phyloP scores from a whole-genome alignment of 2,888 invertebrate species.

The Oxystoma pomonae region DNA sequence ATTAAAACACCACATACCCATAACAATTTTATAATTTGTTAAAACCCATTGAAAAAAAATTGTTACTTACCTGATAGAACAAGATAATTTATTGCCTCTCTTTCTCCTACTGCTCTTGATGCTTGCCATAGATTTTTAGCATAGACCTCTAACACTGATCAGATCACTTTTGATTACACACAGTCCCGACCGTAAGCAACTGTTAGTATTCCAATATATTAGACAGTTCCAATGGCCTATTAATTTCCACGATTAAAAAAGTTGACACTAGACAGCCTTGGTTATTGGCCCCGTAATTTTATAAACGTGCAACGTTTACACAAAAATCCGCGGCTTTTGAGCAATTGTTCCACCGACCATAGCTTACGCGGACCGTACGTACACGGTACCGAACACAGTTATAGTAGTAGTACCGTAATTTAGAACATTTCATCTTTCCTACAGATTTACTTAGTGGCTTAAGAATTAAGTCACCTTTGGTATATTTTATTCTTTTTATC shows the following conservation, averaged over 20 bases:
- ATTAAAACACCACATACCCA: too few relatives aligned
- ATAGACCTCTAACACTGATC: background rate
- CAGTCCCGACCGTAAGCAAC: background rate
- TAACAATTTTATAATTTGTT: too few relatives aligned
- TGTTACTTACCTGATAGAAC: too few relatives aligned
- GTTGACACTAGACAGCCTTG: conserved; percentile 19
- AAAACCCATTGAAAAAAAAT: too few relatives aligned
- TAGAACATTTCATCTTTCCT: background rate
- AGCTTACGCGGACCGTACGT: background rate
- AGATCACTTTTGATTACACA: background rate
- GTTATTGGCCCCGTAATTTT: conserved; percentile 1
- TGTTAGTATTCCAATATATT: background rate
- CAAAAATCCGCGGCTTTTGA: background rate
- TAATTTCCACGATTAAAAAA: conserved; percentile 6
- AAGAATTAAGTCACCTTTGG: background rate
- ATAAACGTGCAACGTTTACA: background rate
- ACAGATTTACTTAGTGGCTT: background rate
- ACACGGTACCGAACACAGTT: background rate
- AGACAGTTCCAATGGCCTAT: background rate
- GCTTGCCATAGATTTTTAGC: background rate
- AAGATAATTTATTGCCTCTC: too few relatives aligned
- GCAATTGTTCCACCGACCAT: background rate
- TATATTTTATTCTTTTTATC: background rate
- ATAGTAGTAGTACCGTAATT: background rate
- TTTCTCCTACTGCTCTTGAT: conserved; percentile 1